Evolutionary conservation across 2,113 vertebrate genomes (phyloP).

Genomic region (Tonatia bakeri): DNA sequence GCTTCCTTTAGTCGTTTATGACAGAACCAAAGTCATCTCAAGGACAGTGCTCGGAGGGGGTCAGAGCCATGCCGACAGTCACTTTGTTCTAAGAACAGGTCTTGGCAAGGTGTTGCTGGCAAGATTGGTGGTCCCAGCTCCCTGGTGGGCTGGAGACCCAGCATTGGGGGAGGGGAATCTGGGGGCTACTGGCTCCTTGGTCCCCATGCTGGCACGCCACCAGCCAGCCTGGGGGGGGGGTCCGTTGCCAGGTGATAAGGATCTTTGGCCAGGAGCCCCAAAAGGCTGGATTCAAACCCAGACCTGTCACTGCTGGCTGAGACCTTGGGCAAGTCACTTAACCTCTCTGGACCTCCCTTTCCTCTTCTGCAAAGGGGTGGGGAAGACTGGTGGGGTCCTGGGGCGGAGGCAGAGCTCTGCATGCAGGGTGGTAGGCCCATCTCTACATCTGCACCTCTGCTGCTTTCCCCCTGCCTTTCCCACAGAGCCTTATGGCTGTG

Average conservation of each 20-base stretch:
- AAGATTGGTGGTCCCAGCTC: background rate
- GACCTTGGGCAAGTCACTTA: no score
- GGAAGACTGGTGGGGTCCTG: background rate
- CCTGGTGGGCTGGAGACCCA: background rate
- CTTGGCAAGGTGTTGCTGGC: background rate
- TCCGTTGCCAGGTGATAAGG: background rate
- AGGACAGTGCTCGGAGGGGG: background rate
- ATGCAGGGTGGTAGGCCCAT: rapidly evolving
- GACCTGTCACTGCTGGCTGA: background rate
- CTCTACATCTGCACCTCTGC: background rate
- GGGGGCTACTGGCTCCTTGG: background rate
- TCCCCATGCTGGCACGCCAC: background rate
- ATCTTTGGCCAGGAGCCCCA: background rate
- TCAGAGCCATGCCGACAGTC: background rate
- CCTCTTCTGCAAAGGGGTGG: background rate
- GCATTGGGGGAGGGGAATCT: background rate
- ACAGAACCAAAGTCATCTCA: background rate
- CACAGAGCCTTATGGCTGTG: background rate
- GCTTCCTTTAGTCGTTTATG: background rate
- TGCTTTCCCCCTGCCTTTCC: background rate
- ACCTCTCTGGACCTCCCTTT: background rate
- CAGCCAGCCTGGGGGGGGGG: background rate
- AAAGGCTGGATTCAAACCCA: background rate
- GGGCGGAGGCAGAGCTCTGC: background rate
- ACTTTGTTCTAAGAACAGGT: background rate